These are phyloP conservation scores for Tenthredo mesomela DNA, from an alignment of 2,888 invertebrate species.

Conservation along the genomic window DNA sequence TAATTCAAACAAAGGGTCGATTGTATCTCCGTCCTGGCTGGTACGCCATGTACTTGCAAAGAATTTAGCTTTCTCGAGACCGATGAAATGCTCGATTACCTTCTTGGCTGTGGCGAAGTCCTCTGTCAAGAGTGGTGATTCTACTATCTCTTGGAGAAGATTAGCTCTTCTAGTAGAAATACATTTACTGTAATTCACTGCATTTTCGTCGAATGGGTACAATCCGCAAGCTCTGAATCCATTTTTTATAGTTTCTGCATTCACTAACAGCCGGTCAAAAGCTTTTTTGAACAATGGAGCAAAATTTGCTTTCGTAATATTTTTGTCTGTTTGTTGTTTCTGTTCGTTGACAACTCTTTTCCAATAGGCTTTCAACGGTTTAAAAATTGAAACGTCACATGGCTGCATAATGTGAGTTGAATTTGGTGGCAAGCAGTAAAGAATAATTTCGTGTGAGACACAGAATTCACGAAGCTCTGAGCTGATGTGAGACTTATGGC, in stretches of 20 bases:
- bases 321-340: constrained; percentile 54
- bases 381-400: constrained; percentile 62
- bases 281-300: constrained; percentile 54
- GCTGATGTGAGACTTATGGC: constrained; percentile 58
- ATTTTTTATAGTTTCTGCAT: constrained; percentile 32
- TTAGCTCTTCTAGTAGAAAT: too few relatives aligned
- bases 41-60: too few relatives aligned
- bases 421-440: constrained; percentile 62
- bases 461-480: constrained; percentile 60
- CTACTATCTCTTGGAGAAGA: too few relatives aligned
- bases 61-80: too few relatives aligned
- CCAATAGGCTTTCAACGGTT: constrained; percentile 61
- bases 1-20: too few relatives aligned
- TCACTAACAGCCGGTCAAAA: constrained; percentile 28
- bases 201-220: constrained; percentile 42
- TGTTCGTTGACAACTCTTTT: constrained; percentile 53
- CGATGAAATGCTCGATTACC: too few relatives aligned
- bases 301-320: constrained; percentile 52
- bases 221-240: constrained; percentile 54
- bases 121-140: too few relatives aligned
- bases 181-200: too few relatives aligned
- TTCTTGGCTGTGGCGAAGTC: too few relatives aligned
- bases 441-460: constrained; percentile 61
- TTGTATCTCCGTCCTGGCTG: too few relatives aligned
- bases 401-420: constrained; percentile 64